Percentiles rank a stretch among this genome's conserved stretches.
Evolutionary conservation across 2,113 vertebrate species (phyloP).

Genomic region (Salminus brasiliensis): DNA sequence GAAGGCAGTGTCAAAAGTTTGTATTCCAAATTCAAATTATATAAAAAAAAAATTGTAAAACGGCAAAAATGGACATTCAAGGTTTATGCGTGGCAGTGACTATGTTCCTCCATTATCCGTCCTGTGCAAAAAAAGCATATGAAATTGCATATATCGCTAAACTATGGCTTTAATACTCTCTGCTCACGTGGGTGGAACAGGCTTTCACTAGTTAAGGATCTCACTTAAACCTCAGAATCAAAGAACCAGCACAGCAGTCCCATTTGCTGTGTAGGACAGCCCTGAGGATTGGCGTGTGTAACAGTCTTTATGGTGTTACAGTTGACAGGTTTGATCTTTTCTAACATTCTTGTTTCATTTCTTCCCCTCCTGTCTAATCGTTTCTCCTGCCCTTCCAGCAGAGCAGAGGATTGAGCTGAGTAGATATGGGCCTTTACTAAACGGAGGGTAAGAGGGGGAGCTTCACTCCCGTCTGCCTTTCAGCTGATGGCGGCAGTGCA

Average conservation of each 20-base stretch:
- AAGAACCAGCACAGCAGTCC: not conserved
- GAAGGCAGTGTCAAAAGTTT: too few relatives aligned
- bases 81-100: too few relatives aligned
- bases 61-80: too few relatives aligned
- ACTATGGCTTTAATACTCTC: too few relatives aligned
- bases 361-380: slow-evolving; percentile 57
- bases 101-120: too few relatives aligned
- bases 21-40: too few relatives aligned
- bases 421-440: slow-evolving; percentile 70
- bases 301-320: slow-evolving; percentile 61
- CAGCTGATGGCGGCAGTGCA: slow-evolving; percentile 61
- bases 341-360: slow-evolving; percentile 72
- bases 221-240: too few relatives aligned
- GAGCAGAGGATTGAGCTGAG: slow-evolving; percentile 77
- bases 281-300: slow-evolving; percentile 69
- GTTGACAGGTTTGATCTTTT: slow-evolving; percentile 59
- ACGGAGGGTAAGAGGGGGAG: slow-evolving; percentile 77
- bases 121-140: too few relatives aligned
- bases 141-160: too few relatives aligned
- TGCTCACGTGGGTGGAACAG: too few relatives aligned
- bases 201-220: too few relatives aligned
- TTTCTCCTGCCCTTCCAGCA: slow-evolving; percentile 72
- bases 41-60: too few relatives aligned
- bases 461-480: slow-evolving; percentile 65
- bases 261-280: not conserved